Conservation (phyloP, 1,140 invertebrate species). For the Anagrus nilaparvatae region DNA sequence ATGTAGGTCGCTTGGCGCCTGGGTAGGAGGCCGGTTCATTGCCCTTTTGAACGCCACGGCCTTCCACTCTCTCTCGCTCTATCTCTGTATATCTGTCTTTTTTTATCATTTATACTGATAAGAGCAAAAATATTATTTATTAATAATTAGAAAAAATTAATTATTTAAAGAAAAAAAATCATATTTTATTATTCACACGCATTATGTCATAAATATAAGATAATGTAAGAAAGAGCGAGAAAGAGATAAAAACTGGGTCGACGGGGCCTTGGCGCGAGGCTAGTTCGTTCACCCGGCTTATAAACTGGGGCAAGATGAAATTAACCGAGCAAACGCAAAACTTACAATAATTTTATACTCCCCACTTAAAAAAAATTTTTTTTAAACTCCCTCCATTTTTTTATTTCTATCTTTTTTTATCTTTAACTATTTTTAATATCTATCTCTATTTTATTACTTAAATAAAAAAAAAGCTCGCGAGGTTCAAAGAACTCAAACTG, state of each 20-base stretch:
- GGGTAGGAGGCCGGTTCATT: slow-evolving; percentile 44
- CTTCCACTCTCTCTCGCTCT: slow-evolving; percentile 36
- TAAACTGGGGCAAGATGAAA: slow-evolving; percentile 46
- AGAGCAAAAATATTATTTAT: not conserved
- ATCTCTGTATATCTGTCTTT: slow-evolving; percentile 16
- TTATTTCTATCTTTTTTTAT: too few species aligned
- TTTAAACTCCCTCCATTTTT: too few species aligned
- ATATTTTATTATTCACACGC: too few species aligned
- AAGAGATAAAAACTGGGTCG: slow-evolving; percentile 43
- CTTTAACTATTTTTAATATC: too few species aligned
- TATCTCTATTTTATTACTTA: too few species aligned
- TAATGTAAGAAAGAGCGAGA: too few species aligned
- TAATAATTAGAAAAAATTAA: too few species aligned
- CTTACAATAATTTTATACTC: too few species aligned
- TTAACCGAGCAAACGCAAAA: slow-evolving; percentile 36
- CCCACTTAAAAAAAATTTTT: too few species aligned
- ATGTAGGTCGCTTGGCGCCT: slow-evolving; percentile 43
- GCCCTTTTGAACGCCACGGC: slow-evolving; percentile 36
- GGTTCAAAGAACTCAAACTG: slow-evolving; percentile 42
- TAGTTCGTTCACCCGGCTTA: slow-evolving; percentile 41
- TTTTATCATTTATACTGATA: not conserved
- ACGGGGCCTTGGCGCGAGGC: slow-evolving; percentile 43
- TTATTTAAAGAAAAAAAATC: too few species aligned
- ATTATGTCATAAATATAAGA: too few species aligned
- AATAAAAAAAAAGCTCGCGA: too few species aligned